Evolutionary conservation across 2,888 invertebrate genomes (phyloP).

Genomic region (Hoplodrina ambigua): DNA sequence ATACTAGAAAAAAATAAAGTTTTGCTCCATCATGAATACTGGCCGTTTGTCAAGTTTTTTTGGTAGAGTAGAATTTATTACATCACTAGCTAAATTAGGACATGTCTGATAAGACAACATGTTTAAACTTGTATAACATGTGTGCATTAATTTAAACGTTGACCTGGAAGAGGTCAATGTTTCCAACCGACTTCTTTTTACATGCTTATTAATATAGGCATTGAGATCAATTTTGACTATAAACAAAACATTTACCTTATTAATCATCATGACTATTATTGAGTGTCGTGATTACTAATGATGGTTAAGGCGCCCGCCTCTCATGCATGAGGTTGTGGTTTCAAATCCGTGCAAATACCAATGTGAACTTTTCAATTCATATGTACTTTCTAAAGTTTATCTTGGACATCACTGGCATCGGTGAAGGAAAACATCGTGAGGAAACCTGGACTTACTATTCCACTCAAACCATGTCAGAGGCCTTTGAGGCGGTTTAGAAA

Average conservation of each 20-base stretch:
- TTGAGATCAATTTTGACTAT: neutral
- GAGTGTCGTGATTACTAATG: no score
- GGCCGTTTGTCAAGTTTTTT: neutral
- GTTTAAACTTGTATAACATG: constrained; percentile 33
- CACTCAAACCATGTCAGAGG: no score
- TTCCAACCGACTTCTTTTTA: neutral
- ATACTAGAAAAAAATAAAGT: neutral
- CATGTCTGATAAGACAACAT: constrained; percentile 35
- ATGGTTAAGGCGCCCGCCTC: no score
- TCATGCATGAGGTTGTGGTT: no score
- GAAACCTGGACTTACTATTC: no score
- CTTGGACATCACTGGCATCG: no score
- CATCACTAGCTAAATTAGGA: constrained; percentile 37
- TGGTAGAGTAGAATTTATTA: constrained; percentile 8
- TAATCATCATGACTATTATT: neutral
- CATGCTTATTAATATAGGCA: neutral
- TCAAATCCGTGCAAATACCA: no score
- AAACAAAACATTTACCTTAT: neutral
- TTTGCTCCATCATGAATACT: neutral
- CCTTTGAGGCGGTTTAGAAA: no score
- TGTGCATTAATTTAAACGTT: constrained; percentile 36
- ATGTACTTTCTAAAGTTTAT: no score
- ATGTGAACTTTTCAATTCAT: no score
- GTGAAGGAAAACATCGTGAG: no score
- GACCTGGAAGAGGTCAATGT: constrained; percentile 30